Conservation (phyloP, 1,140 invertebrate genomes). For the Maniola jurtina region DNA sequence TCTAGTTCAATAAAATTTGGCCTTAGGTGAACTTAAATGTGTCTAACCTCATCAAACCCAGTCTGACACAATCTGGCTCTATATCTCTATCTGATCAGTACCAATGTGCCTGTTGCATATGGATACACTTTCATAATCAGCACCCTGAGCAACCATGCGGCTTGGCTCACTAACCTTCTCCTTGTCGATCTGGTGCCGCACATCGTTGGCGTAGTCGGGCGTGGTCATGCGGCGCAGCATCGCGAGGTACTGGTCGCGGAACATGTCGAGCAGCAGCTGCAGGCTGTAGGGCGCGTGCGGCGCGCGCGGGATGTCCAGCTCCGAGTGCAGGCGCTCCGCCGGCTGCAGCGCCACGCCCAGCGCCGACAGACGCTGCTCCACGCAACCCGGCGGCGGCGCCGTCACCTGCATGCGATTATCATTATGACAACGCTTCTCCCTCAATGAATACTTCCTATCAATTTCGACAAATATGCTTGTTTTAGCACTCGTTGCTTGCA, state of each 20-base stretch:
- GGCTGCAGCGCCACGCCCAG: conserved; percentile 81
- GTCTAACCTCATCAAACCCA: no score
- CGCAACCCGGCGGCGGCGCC: conserved; percentile 89
- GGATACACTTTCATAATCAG: no score
- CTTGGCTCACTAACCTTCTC: conserved; percentile 70
- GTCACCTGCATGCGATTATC: conserved; percentile 44
- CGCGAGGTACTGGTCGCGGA: conserved; percentile 89
- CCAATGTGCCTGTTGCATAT: no score
- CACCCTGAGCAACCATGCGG: no score
- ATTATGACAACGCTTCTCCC: neutral
- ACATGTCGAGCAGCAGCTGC: conserved; percentile 91
- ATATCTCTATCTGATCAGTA: no score
- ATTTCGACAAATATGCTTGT: no score
- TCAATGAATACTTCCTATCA: neutral
- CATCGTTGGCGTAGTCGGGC: conserved; percentile 84
- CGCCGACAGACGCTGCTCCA: conserved; percentile 92
- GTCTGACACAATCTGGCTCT: no score
- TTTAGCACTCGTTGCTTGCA: no score
- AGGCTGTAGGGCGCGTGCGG: conserved; percentile 90
- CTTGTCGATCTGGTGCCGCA: conserved; percentile 88
- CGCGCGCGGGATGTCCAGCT: conserved; percentile 88
- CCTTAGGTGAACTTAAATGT: no score
- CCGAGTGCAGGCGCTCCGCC: conserved; percentile 84
- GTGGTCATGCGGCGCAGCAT: conserved; percentile 90
- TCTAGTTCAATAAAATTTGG: no score